Conservation (phyloP, 2,797 vertebrate genomes). For the Phalloptychus januarius region DNA sequence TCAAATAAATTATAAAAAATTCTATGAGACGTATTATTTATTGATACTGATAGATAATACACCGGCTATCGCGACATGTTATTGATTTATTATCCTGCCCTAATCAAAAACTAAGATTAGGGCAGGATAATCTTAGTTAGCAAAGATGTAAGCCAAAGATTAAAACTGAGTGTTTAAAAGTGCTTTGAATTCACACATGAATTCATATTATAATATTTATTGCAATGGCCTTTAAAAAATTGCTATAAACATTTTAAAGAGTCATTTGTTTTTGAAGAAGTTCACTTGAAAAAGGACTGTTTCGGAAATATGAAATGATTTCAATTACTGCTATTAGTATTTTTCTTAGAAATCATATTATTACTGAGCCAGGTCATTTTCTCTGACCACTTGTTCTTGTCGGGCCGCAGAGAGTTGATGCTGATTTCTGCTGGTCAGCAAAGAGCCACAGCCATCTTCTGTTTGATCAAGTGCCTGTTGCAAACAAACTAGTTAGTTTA, state of each 20-base stretch:
- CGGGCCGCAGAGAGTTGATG: not conserved
- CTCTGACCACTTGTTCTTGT: not conserved
- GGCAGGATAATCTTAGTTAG: too few species aligned
- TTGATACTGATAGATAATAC: too few species aligned
- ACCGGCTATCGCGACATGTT: too few species aligned
- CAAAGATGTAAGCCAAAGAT: not conserved
- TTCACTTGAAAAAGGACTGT: not conserved
- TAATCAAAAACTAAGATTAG: not conserved
- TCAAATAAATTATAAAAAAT: too few species aligned
- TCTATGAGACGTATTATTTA: too few species aligned
- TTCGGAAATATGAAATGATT: not conserved
- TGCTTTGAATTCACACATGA: not conserved
- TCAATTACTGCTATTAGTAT: not conserved
- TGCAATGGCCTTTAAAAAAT: not conserved
- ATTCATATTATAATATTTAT: not conserved
- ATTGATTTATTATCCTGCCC: too few species aligned
- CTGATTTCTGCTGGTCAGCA: not conserved
- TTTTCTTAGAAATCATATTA: not conserved
- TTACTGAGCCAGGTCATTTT: not conserved
- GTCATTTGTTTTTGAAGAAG: not conserved
- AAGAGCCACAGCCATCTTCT: too few species aligned
- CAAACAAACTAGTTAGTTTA: not conserved
- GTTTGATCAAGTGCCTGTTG: not conserved
- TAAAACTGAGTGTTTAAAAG: not conserved
- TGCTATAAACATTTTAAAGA: not conserved